phyloP scores from a whole-genome alignment of 1,140 invertebrate genomes.

The Lepidurus packardi region DNA sequence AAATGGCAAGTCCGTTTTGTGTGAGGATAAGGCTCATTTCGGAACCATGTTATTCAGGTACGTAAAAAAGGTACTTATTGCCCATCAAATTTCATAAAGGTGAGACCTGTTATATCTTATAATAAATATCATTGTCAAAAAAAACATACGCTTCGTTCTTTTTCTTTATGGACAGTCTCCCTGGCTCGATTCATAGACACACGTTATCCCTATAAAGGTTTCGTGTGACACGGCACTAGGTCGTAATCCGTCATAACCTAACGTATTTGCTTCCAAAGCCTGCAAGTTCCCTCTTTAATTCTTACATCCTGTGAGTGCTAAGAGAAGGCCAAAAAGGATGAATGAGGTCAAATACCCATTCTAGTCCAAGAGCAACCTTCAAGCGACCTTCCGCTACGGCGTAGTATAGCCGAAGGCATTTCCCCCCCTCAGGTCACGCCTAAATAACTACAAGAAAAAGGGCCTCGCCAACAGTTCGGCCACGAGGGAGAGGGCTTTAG shows the following conservation, averaged over 20 bases:
- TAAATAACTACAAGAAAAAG: too few relatives aligned
- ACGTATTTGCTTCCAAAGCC: constrained; percentile 17
- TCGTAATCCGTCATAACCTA: constrained; percentile 8
- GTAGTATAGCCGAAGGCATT: too few relatives aligned
- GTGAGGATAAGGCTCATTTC: background rate
- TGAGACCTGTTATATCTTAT: background rate
- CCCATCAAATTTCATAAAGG: background rate
- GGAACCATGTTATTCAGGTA: background rate
- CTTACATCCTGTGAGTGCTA: background rate
- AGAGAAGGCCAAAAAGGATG: background rate
- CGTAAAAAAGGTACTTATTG: background rate
- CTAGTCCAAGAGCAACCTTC: too few relatives aligned
- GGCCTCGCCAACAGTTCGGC: too few relatives aligned
- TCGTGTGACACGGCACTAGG: constrained; percentile 10
- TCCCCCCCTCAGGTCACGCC: too few relatives aligned
- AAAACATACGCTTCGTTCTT: background rate
- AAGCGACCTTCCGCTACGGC: too few relatives aligned
- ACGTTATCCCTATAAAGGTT: constrained; percentile 9
- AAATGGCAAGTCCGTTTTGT: background rate
- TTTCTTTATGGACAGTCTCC: background rate
- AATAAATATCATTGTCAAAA: background rate
- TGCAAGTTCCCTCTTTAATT: background rate
- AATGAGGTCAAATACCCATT: too few relatives aligned
- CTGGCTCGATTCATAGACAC: background rate
- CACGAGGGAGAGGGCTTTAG: too few relatives aligned